A percentile compares a stretch with the other conserved stretches of the same genome.
Evolutionary conservation across 2,888 invertebrate species (phyloP).

Genomic region (Coenonympha glycerion): DNA sequence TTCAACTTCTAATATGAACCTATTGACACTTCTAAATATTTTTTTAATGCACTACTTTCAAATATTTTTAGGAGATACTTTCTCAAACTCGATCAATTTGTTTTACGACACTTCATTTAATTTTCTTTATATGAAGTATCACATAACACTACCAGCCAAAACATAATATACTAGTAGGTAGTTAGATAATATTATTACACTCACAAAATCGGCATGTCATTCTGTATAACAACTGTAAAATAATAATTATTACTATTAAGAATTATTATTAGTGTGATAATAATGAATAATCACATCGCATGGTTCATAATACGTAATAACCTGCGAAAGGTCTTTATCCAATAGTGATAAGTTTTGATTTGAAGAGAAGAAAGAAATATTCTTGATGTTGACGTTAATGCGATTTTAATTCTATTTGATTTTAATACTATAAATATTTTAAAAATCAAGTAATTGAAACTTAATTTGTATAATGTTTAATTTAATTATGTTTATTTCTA

Average conservation of each 20-base stretch:
- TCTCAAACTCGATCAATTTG: no score
- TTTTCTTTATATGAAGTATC: neutral
- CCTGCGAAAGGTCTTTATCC: neutral
- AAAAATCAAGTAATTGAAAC: no score
- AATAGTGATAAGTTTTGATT: neutral
- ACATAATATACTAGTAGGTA: neutral
- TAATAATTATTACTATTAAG: no score
- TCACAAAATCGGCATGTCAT: neutral
- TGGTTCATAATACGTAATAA: neutral
- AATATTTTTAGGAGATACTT: no score
- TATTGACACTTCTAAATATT: no score
- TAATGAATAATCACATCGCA: no score
- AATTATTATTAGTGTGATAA: no score
- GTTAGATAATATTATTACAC: slow-evolving; percentile 18
- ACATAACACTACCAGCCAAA: neutral
- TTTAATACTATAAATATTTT: no score
- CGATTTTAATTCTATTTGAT: neutral
- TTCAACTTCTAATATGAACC: no score
- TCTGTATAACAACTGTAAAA: neutral
- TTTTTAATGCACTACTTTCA: no score
- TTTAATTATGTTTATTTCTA: no score
- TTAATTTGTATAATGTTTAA: no score
- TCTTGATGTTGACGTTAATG: neutral
- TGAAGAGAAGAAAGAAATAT: neutral
- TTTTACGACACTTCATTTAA: neutral